phyloP scores from a whole-genome alignment of 2,888 invertebrate genomes.

The Cephus sareptanus region DNA sequence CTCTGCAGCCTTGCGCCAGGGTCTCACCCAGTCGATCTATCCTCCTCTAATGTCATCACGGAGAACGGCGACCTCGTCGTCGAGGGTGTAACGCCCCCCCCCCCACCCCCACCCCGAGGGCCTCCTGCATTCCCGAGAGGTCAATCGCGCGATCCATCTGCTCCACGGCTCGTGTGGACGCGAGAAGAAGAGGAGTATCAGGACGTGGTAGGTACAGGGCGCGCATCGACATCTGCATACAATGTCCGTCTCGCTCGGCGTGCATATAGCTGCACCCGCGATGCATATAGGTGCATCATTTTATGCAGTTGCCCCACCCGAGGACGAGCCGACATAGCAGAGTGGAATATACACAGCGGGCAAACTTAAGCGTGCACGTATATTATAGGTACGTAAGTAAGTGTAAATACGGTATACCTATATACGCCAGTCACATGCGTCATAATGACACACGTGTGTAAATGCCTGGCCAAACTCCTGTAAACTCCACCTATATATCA shows the following conservation, averaged over 20 bases:
- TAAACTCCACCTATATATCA: background rate
- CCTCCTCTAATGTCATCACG: background rate
- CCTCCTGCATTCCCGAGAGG: conserved; percentile 42
- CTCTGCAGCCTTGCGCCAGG: background rate
- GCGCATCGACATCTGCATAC: conserved; percentile 41
- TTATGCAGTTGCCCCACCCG: background rate
- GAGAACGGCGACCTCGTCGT: background rate
- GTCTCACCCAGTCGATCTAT: background rate
- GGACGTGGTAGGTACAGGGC: background rate
- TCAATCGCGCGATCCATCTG: conserved; percentile 41
- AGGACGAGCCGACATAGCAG: background rate
- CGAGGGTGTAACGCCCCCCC: background rate
- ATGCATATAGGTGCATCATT: background rate
- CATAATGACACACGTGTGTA: background rate
- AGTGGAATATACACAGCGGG: background rate
- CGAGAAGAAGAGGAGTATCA: background rate
- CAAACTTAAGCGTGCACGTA: background rate
- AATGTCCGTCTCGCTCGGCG: conserved; percentile 34
- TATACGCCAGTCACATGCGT: background rate
- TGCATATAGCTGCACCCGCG: background rate
- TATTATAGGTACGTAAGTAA: background rate
- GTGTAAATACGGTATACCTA: background rate
- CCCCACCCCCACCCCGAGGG: background rate
- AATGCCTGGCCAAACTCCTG: background rate
- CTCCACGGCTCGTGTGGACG: conserved; percentile 15